Conservation (phyloP, 2,113 vertebrate species). For the Acrocephalus kingi region DNA sequence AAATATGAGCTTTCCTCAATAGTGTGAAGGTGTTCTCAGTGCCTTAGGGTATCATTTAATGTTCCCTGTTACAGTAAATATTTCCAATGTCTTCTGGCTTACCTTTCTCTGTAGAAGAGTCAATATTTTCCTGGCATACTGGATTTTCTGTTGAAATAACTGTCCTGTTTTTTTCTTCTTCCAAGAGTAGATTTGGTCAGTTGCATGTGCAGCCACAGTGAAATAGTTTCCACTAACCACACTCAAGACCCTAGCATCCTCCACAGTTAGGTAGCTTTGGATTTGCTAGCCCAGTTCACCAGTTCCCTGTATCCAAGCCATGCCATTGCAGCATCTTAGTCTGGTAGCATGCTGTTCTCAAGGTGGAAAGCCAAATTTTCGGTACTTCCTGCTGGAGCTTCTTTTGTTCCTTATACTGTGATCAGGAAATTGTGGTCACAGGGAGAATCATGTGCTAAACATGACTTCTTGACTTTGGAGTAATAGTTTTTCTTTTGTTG, state of each 20-base stretch:
- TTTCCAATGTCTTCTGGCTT: not conserved
- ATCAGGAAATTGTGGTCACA: not conserved
- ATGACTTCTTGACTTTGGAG: not conserved
- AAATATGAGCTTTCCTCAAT: not conserved
- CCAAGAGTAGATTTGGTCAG: not conserved
- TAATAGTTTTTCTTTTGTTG: not conserved
- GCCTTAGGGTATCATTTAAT: not conserved
- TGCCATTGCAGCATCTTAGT: not conserved
- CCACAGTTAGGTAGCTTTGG: not conserved
- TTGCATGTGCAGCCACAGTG: not conserved
- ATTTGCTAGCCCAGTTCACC: not conserved
- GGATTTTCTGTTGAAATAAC: not conserved
- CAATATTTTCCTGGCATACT: not conserved
- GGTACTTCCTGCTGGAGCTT: not conserved
- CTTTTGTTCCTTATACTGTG: not conserved
- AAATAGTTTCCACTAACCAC: not conserved
- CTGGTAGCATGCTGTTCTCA: not conserved
- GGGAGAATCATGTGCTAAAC: not conserved
- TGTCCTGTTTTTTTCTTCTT: not conserved
- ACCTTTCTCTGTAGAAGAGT: not conserved
- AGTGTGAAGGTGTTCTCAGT: not conserved
- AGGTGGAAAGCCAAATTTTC: not conserved
- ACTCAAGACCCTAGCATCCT: not conserved
- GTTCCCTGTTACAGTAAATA: not conserved
- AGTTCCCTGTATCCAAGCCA: fast-evolving